Evolutionary conservation across 2,888 invertebrate genomes (phyloP), one percentile per base, ranked within the genome.

Genomic region (Cheilosia variabilis): DNA sequence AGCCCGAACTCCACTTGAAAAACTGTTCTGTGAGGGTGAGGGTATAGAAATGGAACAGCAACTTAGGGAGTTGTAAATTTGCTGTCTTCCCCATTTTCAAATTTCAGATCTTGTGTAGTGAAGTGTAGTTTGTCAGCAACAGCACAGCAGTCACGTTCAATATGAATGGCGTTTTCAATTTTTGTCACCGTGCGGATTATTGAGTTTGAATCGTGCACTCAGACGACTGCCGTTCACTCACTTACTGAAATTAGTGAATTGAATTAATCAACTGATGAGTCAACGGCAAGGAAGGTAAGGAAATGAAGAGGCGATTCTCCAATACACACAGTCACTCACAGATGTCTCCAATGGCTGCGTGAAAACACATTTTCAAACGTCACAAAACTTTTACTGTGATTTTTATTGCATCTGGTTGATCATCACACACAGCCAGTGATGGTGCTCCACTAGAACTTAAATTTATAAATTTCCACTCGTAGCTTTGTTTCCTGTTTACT

Each of bases 31-130:
- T 68, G 57, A 22, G 68, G 53, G 66, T 72, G 9, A 9, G 9
- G 9, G 6, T 9, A 2, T 31, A 60, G 80, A 71, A 72, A 60
- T 77, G 62, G 76, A 72, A 81, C 86, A 86, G 76, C 81, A 76
- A 86, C 86, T 86, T 77, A 81, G 86, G 72, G 81, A 86, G 77
- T 86, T 86, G 86, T 86, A 77, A 86, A 86, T 72, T 81, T 72
- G 55, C 62, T 50, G 53, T 50, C 50, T 41, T 63, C 19, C 17
- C 47, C 31, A 60, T 66, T 15, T 62, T 53, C 55, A 47, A n/a
- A 37, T 15, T 75, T 55, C 41, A 57, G 79, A 73, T 55, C 79
- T 71, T 80, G 69, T 75, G 84, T 43, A 75, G 69, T 63, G 69
- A 79, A 84, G 79, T 78, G 78, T 79, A 71, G 75, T 84, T 79